Conservation (phyloP, 2,888 invertebrate genomes). For the Aricia artaxerxes region DNA sequence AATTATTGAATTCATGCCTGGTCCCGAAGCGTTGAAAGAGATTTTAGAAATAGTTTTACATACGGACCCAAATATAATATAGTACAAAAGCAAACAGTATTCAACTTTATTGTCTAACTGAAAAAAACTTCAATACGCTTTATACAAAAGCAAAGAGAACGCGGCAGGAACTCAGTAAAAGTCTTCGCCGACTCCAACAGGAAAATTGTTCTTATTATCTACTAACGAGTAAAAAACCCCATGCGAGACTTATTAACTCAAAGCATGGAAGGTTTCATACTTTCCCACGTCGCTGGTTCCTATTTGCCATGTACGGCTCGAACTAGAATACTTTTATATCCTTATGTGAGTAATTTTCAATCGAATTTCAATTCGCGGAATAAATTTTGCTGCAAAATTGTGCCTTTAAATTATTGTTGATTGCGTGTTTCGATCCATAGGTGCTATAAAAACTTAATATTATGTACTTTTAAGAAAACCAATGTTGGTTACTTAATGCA, state of each 20-base stretch:
- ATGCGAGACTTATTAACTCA: conserved; percentile 26
- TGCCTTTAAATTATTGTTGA: neutral
- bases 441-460: too few relatives aligned
- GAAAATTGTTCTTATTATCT: conserved; percentile 26
- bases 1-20: too few relatives aligned
- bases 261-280: conserved; percentile 24
- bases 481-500: too few relatives aligned
- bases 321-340: conserved; percentile 5
- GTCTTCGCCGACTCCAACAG: neutral
- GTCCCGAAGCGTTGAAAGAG: too few relatives aligned
- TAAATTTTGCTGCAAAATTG: neutral
- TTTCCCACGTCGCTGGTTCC: conserved; percentile 28
- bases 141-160: neutral
- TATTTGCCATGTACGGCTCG: conserved; percentile 13
- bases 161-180: neutral
- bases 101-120: neutral
- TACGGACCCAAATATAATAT: too few relatives aligned
- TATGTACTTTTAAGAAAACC: too few relatives aligned
- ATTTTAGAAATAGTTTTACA: too few relatives aligned
- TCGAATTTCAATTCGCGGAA: neutral
- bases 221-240: conserved; percentile 13
- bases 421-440: neutral
- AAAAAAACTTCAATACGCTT: neutral
- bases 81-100: neutral
- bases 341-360: neutral